Evolutionary conservation across 2,113 vertebrate species (phyloP), one percentile per base, ranked within the genome.

Genomic region (Coregonus clupeaformis): DNA sequence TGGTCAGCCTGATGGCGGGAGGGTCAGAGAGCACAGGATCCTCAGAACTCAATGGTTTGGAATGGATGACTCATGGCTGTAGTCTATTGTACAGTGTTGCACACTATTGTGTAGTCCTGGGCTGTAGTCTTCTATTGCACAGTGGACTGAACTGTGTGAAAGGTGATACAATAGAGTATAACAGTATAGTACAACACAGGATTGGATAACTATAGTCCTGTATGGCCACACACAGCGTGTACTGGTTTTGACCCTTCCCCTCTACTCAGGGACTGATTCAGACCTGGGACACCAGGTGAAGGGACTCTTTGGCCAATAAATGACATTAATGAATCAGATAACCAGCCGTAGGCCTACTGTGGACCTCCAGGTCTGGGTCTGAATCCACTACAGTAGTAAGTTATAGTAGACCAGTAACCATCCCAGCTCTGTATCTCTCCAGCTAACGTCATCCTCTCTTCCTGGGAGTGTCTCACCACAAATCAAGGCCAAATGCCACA

Each of bases 401-500:
- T 4, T 16, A 11, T 29, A 67, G 65, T 36, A 32, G 18, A 32
- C 18, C 65, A 36, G 29, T 68, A 25, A 47, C 67, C 22, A 68
- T 24, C 42, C 67, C 67, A 47, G 20, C 60, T 64, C 65, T 68
- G 67, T 74, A 74, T 72, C 74, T 49, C 7, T 76, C 76, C 74
- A 32, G 76, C 79, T 49, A 74, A 73, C 78, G 79, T 74, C 68
- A 79, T 75, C 57, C 73, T 42, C 22, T 30, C 65, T 77, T 25
- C 47, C 27, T 55, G 72, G 79, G 65, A 76, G 67, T 32, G 59
- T 47, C 72, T 70, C 72, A 16, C 81, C 83, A 74, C 85, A 81
- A 82, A 89, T 87, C 79, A 82, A 66, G 57, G 83, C 78, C 59
- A 68, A 74, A 83, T 71, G 29, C 84, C 79, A 84, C 78, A 79